These are phyloP conservation scores for Sinocyclocheilus rhinocerous DNA, from an alignment of 2,113 vertebrate genomes.

Conservation along the genomic window DNA sequence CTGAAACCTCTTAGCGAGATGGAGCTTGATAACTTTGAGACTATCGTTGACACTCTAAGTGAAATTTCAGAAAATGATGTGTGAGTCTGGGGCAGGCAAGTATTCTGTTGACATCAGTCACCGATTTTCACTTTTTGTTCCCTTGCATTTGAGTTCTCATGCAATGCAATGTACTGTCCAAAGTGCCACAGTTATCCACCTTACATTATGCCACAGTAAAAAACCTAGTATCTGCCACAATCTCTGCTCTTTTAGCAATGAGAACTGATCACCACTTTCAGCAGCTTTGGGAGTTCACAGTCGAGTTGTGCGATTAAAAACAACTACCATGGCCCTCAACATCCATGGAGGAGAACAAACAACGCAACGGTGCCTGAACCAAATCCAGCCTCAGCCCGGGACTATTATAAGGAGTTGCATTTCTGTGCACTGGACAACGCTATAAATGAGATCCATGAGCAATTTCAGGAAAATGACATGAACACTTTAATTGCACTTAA, in stretches of 20 bases:
- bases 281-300: neutral
- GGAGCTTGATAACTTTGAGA: no score
- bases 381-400: neutral
- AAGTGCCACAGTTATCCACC: neutral
- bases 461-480: no score
- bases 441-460: no score
- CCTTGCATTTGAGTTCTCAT: neutral
- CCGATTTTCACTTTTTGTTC: neutral
- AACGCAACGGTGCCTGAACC: neutral
- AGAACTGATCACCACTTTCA: neutral
- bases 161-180: neutral
- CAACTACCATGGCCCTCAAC: neutral
- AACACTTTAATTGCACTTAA: no score
- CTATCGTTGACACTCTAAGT: no score
- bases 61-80: no score
- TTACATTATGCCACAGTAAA: conserved; percentile 17
- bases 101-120: neutral
- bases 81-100: neutral
- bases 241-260: conserved; percentile 1
- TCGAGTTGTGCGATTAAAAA: neutral
- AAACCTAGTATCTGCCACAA: neutral
- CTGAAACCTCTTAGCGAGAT: neutral
- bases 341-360: neutral
- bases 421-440: neutral
- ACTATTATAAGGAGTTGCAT: neutral